Percentiles rank a stretch among this genome's conserved stretches.
phyloP scores from a whole-genome alignment of 2,797 vertebrate species.

The Miichthys miiuy region DNA sequence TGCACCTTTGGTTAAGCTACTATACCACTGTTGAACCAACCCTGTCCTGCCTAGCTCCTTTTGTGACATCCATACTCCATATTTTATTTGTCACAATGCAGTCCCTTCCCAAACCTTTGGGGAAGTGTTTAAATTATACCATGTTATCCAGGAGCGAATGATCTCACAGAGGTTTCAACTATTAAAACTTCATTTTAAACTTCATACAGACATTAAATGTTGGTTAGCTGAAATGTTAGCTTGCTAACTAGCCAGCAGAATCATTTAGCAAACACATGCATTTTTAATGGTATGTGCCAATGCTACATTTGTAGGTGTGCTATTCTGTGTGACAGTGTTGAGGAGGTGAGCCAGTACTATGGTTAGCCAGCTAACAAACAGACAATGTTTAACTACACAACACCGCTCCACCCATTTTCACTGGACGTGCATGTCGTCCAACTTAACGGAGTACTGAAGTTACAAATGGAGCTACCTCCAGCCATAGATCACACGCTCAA shows the following conservation, averaged over 20 bases:
- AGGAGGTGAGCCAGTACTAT: background rate
- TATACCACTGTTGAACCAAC: conserved; percentile 17
- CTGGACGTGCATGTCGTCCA: background rate
- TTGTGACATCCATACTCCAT: conserved; percentile 13
- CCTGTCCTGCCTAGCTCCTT: conserved; percentile 4
- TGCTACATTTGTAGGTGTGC: background rate
- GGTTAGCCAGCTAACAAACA: background rate
- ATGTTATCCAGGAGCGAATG: background rate
- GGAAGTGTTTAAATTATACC: too few species aligned
- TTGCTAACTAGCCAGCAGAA: background rate
- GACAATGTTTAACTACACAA: too few species aligned
- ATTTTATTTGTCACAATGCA: background rate
- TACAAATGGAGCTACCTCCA: conserved; percentile 9
- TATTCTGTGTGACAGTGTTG: background rate
- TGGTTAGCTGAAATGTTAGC: background rate
- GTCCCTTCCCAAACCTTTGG: background rate
- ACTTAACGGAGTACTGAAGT: conserved; percentile 8
- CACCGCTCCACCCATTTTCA: too few species aligned
- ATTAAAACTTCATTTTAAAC: background rate
- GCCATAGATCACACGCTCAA: conserved; percentile 32
- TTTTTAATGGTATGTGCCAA: background rate
- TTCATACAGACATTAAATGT: background rate
- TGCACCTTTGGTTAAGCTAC: conserved; percentile 33
- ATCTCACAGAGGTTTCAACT: background rate
- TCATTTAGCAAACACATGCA: background rate